Percentiles rank a stretch among this genome's conserved stretches.
These are phyloP conservation scores for Hydrochoerus hydrochaeris DNA, from an alignment of 2,113 vertebrate species.

Conservation along the genomic window DNA sequence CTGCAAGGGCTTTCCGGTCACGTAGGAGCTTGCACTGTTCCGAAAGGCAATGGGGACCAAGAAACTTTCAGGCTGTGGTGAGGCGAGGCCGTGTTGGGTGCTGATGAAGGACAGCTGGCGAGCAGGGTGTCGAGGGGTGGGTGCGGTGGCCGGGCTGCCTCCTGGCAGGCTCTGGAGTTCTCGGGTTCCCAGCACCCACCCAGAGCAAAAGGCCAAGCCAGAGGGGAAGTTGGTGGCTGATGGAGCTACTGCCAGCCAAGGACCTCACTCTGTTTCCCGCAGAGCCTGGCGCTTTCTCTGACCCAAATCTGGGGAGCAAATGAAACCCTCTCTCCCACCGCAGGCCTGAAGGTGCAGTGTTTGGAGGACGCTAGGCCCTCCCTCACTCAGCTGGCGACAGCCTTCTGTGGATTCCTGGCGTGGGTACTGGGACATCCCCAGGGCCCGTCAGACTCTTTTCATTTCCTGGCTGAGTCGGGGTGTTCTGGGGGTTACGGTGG, in stretches of 20 bases:
- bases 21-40: not conserved
- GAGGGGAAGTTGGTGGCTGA: not conserved
- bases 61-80: not conserved
- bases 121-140: not conserved
- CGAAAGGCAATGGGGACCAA: not conserved
- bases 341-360: not conserved
- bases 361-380: not conserved
- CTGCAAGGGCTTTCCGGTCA: not conserved
- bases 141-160: not conserved
- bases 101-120: not conserved
- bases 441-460: not conserved
- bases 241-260: no score
- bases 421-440: not conserved
- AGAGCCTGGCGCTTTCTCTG: not conserved
- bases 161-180: not conserved
- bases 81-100: not conserved
- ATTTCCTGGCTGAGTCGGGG: not conserved
- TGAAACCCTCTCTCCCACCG: not conserved
- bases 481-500: not conserved
- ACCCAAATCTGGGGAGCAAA: not conserved
- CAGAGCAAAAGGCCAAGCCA: not conserved
- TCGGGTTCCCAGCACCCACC: not conserved
- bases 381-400: fast-evolving
- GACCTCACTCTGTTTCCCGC: not conserved
- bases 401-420: not conserved